These are phyloP conservation scores for Gouania willdenowi DNA, from an alignment of 2,797 vertebrate species.

Conservation along the genomic window DNA sequence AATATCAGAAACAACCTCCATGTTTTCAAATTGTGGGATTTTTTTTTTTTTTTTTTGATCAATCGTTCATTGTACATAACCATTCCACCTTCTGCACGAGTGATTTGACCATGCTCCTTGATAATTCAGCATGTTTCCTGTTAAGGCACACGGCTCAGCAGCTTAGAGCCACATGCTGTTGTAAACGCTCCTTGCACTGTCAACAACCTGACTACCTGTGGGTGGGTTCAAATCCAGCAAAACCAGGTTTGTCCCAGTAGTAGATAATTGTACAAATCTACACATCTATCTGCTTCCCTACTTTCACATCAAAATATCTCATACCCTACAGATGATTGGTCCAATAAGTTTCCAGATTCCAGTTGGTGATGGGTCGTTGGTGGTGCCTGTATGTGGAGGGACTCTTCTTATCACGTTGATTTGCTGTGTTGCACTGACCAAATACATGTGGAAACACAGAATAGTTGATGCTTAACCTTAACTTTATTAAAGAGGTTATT, in stretches of 20 bases:
- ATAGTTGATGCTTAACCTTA: too few relatives aligned
- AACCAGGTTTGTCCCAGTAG: slow-evolving; percentile 44
- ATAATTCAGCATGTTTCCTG: too few relatives aligned
- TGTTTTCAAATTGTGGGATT: too few relatives aligned
- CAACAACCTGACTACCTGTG: slow-evolving; percentile 66
- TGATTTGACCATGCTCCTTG: too few relatives aligned
- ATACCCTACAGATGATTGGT: slow-evolving; percentile 33
- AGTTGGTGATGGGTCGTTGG: slow-evolving; percentile 80
- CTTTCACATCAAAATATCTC: neutral
- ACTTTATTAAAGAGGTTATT: too few relatives aligned
- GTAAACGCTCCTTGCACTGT: slow-evolving; percentile 65
- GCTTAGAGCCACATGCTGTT: slow-evolving; percentile 9
- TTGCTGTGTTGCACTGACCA: slow-evolving; percentile 76
- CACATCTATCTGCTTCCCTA: neutral
- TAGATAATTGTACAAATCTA: neutral
- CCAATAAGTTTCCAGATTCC: slow-evolving; percentile 73
- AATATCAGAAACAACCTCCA: too few relatives aligned
- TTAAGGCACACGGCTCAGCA: slow-evolving; percentile 46
- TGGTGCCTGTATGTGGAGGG: slow-evolving; percentile 71
- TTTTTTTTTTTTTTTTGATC: too few relatives aligned
- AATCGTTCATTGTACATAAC: too few relatives aligned
- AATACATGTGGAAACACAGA: slow-evolving; percentile 75
- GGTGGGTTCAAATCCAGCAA: slow-evolving; percentile 65
- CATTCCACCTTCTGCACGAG: too few relatives aligned
- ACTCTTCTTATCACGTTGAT: slow-evolving; percentile 81